These are phyloP conservation scores for Rhamnusium bicolor DNA, from an alignment of 2,888 invertebrate genomes.

Conservation along the genomic window DNA sequence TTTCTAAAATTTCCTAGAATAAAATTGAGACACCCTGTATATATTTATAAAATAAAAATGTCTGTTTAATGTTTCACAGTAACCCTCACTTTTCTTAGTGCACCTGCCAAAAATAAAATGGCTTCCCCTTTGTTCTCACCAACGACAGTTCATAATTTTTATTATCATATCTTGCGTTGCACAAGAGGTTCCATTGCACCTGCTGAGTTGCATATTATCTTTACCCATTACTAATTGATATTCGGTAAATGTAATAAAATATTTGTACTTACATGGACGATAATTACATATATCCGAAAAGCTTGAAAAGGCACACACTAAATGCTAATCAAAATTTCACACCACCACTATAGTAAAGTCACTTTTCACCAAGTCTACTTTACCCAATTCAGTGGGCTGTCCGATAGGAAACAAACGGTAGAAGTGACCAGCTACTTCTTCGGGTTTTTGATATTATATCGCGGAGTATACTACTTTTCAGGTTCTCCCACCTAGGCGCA, in stretches of 20 bases:
- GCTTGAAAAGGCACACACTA: background rate
- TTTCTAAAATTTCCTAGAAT: too few relatives aligned
- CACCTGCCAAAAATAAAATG: background rate
- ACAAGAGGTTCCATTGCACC: too few relatives aligned
- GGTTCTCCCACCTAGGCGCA: conserved; percentile 40
- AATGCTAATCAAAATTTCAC: too few relatives aligned
- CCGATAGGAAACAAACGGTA: conserved; percentile 18
- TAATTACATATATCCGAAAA: background rate
- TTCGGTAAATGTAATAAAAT: background rate
- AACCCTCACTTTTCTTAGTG: background rate
- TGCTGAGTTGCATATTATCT: too few relatives aligned
- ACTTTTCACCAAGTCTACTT: conserved; percentile 43
- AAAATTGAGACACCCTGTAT: too few relatives aligned
- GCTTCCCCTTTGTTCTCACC: background rate
- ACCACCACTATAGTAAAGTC: conserved; percentile 36
- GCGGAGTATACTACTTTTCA: conserved; percentile 36
- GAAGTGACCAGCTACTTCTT: conserved; percentile 33
- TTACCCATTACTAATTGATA: too few relatives aligned
- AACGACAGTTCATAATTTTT: background rate
- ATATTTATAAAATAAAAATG: too few relatives aligned
- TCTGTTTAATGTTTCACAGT: too few relatives aligned
- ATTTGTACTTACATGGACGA: background rate
- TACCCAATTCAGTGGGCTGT: conserved; percentile 24
- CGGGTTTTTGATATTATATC: conserved; percentile 36
- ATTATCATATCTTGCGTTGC: too few relatives aligned